phyloP scores from a whole-genome alignment of 2,113 vertebrate genomes.

The Ictidomys tridecemlineatus region DNA sequence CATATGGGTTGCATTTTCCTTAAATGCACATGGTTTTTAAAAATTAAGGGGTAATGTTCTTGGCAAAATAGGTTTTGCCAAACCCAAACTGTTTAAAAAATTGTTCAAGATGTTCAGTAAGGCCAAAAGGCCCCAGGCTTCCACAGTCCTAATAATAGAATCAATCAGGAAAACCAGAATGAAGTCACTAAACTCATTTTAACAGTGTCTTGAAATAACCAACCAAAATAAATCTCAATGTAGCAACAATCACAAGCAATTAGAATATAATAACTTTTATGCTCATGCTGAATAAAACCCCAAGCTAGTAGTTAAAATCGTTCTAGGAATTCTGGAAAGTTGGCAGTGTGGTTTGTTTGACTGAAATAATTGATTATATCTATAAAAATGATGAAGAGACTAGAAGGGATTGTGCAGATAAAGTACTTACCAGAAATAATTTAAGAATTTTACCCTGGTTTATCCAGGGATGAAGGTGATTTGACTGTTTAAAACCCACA shows the following conservation, averaged over 20 bases:
- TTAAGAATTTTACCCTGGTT: constrained; percentile 33
- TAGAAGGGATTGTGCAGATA: constrained; percentile 60
- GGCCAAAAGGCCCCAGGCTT: constrained; percentile 79
- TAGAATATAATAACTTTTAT: constrained; percentile 84
- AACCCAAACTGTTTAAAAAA: constrained; percentile 83
- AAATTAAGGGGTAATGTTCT: constrained; percentile 82
- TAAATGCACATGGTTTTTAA: constrained; percentile 80
- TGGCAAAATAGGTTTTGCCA: constrained; percentile 85
- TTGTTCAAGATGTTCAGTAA: constrained; percentile 81
- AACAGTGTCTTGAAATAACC: constrained; percentile 83
- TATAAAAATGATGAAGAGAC: constrained; percentile 73
- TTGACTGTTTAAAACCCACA: constrained; percentile 43
- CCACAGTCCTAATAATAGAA: constrained; percentile 82
- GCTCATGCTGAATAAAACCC: constrained; percentile 74
- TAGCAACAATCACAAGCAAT: constrained; percentile 83
- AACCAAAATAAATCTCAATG: constrained; percentile 83
- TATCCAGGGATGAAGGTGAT: constrained; percentile 47
- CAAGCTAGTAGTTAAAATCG: constrained; percentile 80
- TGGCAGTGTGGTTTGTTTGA: constrained; percentile 73
- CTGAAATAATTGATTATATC: constrained; percentile 80
- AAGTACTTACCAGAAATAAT: constrained; percentile 70
- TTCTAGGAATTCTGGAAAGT: constrained; percentile 79
- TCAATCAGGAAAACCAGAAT: constrained; percentile 81
- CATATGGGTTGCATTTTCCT: constrained; percentile 81
- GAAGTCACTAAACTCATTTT: constrained; percentile 82